Base-by-base conservation (phyloP, 2,797 vertebrate genomes). In the Gastrophryne carolinensis region DNA sequence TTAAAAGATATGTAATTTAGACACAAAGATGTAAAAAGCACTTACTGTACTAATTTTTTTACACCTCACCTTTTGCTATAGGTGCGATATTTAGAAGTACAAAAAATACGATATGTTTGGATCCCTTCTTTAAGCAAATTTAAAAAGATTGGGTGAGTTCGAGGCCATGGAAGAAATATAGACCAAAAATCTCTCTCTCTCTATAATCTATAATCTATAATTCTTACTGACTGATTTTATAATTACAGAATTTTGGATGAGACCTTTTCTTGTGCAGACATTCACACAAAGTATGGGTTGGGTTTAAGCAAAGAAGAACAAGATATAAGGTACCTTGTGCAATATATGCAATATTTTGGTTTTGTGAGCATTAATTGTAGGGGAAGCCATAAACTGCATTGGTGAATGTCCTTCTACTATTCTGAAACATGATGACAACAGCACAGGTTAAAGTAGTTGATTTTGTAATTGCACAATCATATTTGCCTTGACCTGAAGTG, bases 41-140 rank as follows among this genome's bases (percentile, higher is more conserved):
- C n/a, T n/a, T n/a, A n/a, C n/a, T n/a, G n/a, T n/a, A n/a, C n/a
- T n/a, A n/a, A n/a, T n/a, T n/a, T n/a, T n/a, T n/a, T n/a, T n/a
- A n/a, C n/a, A n/a, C n/a, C n/a, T n/a, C n/a, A n/a, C n/a, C n/a
- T 44, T 17, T 5, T 26, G 13, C 15, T 80, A 29, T 79, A 93
- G 91, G 87, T 92, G 34, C 88, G 82, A 63, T 89, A 72, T 41
- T 83, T 93, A 73, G 82, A 87, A 62, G 85, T 91, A 26, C 90
- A 92, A 82, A 92, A 88, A 81, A 86, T 91, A 78, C 83, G 83
- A 26, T 90, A 90, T 61, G 82, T 90, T 70, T 93, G 91, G 91
- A 84, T 92, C 73, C 76, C 81, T 49, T 76, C 57, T 23, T 84
- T 84, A 80, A 84, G 80, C 47, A 67, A 82, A 41, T 93, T 93